A percentile compares a stretch with the other conserved stretches of the same genome.
Conservation (phyloP, 2,113 vertebrate genomes). For the Ptychochromis oligacanthus region DNA sequence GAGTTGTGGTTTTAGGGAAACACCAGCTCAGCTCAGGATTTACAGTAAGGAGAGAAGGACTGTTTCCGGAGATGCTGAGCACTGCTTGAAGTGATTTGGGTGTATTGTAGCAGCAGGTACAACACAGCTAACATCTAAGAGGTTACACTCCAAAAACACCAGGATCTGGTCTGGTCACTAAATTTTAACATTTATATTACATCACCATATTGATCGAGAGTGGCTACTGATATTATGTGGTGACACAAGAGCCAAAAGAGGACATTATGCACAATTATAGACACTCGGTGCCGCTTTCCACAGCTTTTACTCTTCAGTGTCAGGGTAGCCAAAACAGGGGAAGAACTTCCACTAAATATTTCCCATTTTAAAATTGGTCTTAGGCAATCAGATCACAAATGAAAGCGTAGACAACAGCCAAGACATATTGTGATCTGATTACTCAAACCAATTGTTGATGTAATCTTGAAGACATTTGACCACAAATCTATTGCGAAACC, state of each 20-base stretch:
- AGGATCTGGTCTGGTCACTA: not conserved
- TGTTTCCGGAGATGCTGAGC: constrained; percentile 17
- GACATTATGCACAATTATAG: not conserved
- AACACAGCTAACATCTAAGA: not conserved
- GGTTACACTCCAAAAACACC: not conserved
- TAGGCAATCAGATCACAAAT: not conserved
- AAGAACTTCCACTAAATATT: not conserved
- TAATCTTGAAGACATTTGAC: not conserved
- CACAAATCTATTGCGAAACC: not conserved
- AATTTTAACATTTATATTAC: not conserved
- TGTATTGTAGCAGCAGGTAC: constrained; percentile 18
- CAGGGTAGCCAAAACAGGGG: not conserved
- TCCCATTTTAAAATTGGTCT: not conserved
- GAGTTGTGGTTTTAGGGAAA: constrained; percentile 52
- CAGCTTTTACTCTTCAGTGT: no score
- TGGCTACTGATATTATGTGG: not conserved
- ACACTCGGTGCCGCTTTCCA: no score
- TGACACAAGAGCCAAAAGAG: not conserved
- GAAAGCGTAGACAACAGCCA: not conserved
- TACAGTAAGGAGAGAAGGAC: constrained; percentile 19
- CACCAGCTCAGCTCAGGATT: constrained; percentile 6
- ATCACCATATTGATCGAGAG: not conserved
- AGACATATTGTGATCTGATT: not conserved
- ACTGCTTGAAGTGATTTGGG: not conserved
- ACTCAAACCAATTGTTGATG: not conserved